phyloP scores from a whole-genome alignment of 2,888 invertebrate genomes.

The Meliscaeva auricollis region DNA sequence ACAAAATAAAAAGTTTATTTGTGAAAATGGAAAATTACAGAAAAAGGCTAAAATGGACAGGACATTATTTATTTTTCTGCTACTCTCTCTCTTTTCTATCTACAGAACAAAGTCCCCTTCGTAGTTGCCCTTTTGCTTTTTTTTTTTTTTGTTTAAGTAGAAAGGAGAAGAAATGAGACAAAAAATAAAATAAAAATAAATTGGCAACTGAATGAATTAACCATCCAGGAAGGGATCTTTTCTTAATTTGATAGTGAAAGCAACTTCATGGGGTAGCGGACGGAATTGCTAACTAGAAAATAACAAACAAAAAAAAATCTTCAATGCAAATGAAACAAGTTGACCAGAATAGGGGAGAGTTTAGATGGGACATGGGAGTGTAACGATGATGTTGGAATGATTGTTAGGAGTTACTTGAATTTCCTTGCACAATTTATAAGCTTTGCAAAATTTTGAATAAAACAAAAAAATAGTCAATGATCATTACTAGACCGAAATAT shows the following conservation, averaged over 20 bases:
- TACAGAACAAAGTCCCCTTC: too few species aligned
- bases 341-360: not conserved
- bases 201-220: slow-evolving; percentile 64
- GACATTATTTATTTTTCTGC: slow-evolving; percentile 47
- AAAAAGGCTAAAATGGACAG: slow-evolving; percentile 34
- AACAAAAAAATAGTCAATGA: too few species aligned
- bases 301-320: slow-evolving; percentile 10
- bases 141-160: not conserved
- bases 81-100: not conserved
- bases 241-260: slow-evolving; percentile 62
- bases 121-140: not conserved
- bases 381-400: too few species aligned
- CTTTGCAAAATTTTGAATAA: too few species aligned
- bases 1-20: slow-evolving; percentile 70
- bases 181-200: slow-evolving; percentile 27
- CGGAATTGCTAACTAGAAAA: slow-evolving; percentile 9
- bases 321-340: slow-evolving; percentile 36
- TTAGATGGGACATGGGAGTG: too few species aligned
- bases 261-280: not conserved
- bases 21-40: slow-evolving; percentile 49
- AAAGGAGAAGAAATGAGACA: slow-evolving; percentile 5
- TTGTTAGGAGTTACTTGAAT: too few species aligned
- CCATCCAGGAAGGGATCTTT: slow-evolving; percentile 52
- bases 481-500: too few species aligned
- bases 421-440: too few species aligned